Conservation (phyloP, 2,113 vertebrate genomes). For the Craseonycteris thonglongyai region DNA sequence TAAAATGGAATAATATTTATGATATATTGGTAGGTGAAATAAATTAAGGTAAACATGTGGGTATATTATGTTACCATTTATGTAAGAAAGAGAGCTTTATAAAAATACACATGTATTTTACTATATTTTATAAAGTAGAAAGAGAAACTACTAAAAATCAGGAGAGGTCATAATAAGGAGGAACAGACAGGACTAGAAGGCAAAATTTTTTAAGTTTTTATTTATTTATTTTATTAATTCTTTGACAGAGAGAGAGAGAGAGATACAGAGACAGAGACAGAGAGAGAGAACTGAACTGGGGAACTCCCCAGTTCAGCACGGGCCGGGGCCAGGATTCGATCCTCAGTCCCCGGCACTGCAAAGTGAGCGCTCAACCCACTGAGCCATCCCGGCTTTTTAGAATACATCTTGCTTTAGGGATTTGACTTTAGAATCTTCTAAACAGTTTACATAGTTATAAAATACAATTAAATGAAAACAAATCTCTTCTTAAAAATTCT, state of each 20-base stretch:
- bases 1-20: not conserved
- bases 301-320: too few relatives aligned
- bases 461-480: not conserved
- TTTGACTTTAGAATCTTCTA: not conserved
- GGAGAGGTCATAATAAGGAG: not conserved
- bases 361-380: too few relatives aligned
- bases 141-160: not conserved
- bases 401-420: not conserved
- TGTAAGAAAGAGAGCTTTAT: not conserved
- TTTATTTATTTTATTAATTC: too few relatives aligned
- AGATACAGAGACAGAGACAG: too few relatives aligned
- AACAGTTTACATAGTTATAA: not conserved
- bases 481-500: not conserved
- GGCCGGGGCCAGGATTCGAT: too few relatives aligned
- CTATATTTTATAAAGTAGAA: not conserved
- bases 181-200: not conserved
- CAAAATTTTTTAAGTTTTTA: too few relatives aligned
- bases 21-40: not conserved
- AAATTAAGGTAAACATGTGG: not conserved
- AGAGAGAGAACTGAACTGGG: too few relatives aligned
- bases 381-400: too few relatives aligned
- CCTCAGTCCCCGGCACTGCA: too few relatives aligned
- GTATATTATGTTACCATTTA: not conserved
- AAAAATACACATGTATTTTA: not conserved
- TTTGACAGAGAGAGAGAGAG: too few relatives aligned